Conservation (phyloP, 2,888 invertebrate genomes). For the Phrixothrix hirtus region DNA sequence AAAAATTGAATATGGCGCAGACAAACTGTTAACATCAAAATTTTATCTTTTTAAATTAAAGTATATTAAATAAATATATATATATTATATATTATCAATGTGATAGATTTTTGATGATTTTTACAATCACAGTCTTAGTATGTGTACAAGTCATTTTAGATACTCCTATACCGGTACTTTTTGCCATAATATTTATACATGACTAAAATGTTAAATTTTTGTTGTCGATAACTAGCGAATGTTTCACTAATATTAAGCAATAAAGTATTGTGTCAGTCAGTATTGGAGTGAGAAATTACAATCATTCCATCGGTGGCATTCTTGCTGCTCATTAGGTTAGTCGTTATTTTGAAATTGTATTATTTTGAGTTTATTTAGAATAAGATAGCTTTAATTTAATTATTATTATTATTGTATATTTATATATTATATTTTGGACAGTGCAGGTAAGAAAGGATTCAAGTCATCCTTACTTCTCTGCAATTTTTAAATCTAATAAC, state of each 20-base stretch:
- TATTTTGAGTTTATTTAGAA: conserved; percentile 41
- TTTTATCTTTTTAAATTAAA: conserved; percentile 34
- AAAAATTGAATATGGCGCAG: conserved; percentile 18
- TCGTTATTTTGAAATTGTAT: conserved; percentile 41
- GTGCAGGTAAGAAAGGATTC: conserved; percentile 5
- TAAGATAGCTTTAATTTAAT: conserved; percentile 32
- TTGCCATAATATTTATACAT: conserved; percentile 56
- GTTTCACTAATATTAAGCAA: conserved; percentile 57
- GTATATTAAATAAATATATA: conserved; percentile 29
- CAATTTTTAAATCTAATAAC: conserved; percentile 6
- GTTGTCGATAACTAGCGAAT: conserved; percentile 36
- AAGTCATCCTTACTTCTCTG: neutral
- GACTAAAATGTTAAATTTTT: conserved; percentile 47
- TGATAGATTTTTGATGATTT: conserved; percentile 72
- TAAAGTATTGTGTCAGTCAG: conserved; percentile 59
- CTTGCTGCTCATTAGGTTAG: conserved; percentile 13
- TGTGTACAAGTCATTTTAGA: conserved; percentile 59
- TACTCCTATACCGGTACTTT: conserved; percentile 58
- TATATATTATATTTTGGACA: conserved; percentile 30
- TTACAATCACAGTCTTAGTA: conserved; percentile 65
- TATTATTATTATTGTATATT: conserved; percentile 27
- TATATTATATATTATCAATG: conserved; percentile 54
- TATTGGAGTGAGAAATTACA: conserved; percentile 56
- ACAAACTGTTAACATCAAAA: conserved; percentile 23
- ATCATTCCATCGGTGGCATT: conserved; percentile 50